phyloP scores from a whole-genome alignment of 2,888 invertebrate genomes.

The Cantharis nigra region DNA sequence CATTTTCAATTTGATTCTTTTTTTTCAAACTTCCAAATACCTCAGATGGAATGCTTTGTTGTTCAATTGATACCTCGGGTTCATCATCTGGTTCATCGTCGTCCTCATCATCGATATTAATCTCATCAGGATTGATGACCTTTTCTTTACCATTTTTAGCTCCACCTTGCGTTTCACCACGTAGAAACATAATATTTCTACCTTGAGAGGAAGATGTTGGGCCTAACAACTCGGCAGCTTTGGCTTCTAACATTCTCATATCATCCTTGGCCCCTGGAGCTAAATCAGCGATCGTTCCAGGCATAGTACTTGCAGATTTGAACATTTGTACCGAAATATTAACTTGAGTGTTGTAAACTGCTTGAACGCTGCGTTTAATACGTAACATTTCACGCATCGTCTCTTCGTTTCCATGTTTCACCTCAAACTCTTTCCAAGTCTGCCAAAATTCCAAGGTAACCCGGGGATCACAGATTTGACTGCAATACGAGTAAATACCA shows the following conservation, averaged over 20 bases:
- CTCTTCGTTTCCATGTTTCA: constrained; percentile 98
- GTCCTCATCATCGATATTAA: constrained; percentile 77
- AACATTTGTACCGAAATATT: constrained; percentile 99
- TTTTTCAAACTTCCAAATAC: constrained; percentile 84
- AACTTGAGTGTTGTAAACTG: constrained; percentile 96
- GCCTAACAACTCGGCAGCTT: constrained; percentile 72
- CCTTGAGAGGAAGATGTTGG: constrained; percentile 49
- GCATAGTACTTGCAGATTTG: constrained; percentile 70
- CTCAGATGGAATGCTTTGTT: constrained; percentile 84
- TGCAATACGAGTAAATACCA: constrained; percentile 96
- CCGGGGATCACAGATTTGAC: constrained; percentile 98
- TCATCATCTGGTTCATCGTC: constrained; percentile 64
- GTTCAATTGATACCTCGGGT: constrained; percentile 72
- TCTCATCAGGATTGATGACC: constrained; percentile 86
- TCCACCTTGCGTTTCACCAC: constrained; percentile 81
- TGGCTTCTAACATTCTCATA: constrained; percentile 86
- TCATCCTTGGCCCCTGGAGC: constrained; percentile 81
- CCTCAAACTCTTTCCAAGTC: constrained; percentile 99
- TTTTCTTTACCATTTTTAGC: constrained; percentile 64
- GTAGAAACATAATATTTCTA: constrained; percentile 81
- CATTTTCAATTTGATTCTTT: constrained; percentile 34
- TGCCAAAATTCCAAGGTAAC: constrained; percentile 96
- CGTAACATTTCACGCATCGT: constrained; percentile 98
- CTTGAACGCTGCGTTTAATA: constrained; percentile 96
- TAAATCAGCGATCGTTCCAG: constrained; percentile 72